Evolutionary conservation across 2,113 vertebrate species (phyloP).

Genomic region (Mastomys natalensis): DNA sequence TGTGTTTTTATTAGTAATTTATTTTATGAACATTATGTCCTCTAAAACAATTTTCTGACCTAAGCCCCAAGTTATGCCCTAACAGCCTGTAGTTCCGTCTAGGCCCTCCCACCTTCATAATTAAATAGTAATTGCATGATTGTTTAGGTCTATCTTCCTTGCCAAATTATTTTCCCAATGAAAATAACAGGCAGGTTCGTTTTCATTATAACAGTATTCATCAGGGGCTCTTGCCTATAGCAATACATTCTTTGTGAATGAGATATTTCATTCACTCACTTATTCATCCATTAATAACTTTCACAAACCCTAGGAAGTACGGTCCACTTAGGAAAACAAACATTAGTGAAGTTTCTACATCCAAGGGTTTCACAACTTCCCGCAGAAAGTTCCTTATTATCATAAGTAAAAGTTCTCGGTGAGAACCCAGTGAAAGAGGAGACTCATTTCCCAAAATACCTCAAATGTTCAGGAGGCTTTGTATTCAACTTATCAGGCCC

Average conservation of each 20-base stretch:
- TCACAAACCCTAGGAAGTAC: not conserved
- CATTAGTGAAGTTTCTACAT: not conserved
- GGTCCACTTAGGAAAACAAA: constrained; percentile 32
- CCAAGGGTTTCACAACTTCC: constrained; percentile 12
- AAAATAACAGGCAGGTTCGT: constrained; percentile 39
- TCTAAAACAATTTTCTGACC: not conserved
- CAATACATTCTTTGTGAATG: constrained; percentile 66
- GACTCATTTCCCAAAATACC: not conserved
- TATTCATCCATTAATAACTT: constrained; percentile 59
- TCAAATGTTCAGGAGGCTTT: not conserved
- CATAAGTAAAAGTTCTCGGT: not conserved
- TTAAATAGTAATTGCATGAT: constrained; percentile 66
- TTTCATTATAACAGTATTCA: not conserved
- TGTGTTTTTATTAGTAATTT: constrained; percentile 7
- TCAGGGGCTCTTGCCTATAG: constrained; percentile 36
- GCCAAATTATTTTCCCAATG: constrained; percentile 64
- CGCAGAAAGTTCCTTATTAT: not conserved
- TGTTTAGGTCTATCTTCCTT: constrained; percentile 51
- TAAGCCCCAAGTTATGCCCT: not conserved
- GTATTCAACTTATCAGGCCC: not conserved
- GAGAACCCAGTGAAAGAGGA: not conserved
- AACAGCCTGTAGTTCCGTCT: not conserved
- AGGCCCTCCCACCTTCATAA: not conserved
- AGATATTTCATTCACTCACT: constrained; percentile 55
- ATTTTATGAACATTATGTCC: not conserved